Conservation (phyloP, 92 coral and sea anemone species). For the Muricea muricata region DNA sequence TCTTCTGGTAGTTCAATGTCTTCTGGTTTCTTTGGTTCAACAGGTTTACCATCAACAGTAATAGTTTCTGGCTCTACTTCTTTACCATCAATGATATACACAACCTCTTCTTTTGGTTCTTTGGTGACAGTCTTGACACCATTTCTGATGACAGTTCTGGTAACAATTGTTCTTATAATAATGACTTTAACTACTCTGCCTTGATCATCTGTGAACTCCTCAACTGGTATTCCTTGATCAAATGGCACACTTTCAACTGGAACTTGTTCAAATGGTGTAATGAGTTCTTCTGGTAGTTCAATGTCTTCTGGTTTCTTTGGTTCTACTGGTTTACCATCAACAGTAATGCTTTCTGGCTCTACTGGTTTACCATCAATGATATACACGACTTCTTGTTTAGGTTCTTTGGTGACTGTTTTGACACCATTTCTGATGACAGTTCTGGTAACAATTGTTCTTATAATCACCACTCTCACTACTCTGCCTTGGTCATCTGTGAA, state of each 20-base stretch:
- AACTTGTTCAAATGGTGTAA: not conserved
- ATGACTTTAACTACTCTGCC: conserved; percentile 48
- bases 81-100: conserved; percentile 29
- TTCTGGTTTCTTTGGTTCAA: conserved; percentile 41
- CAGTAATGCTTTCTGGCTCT: conserved; percentile 36
- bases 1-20: conserved; percentile 6
- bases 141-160: conserved; percentile 39
- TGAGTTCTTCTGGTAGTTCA: not conserved
- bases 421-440: conserved; percentile 35
- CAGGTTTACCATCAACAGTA: conserved; percentile 37
- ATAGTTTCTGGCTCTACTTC: conserved; percentile 38
- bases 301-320: not conserved
- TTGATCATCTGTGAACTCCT: conserved; percentile 51
- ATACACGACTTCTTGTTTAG: conserved; percentile 55
- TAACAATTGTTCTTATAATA: conserved; percentile 46
- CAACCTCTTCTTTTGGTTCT: conserved; percentile 46
- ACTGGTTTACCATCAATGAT: conserved; percentile 50
- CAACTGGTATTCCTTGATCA: conserved; percentile 36
- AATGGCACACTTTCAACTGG: conserved; percentile 26
- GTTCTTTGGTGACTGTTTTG: conserved; percentile 37
- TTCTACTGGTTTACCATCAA: conserved; percentile 2
- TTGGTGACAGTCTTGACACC: conserved; percentile 12
- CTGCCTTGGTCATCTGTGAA: conserved; percentile 52
- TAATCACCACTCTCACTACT: conserved; percentile 33
- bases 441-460: conserved; percentile 55